phyloP scores from a whole-genome alignment of 2,113 vertebrate genomes.

The Chauna torquata region DNA sequence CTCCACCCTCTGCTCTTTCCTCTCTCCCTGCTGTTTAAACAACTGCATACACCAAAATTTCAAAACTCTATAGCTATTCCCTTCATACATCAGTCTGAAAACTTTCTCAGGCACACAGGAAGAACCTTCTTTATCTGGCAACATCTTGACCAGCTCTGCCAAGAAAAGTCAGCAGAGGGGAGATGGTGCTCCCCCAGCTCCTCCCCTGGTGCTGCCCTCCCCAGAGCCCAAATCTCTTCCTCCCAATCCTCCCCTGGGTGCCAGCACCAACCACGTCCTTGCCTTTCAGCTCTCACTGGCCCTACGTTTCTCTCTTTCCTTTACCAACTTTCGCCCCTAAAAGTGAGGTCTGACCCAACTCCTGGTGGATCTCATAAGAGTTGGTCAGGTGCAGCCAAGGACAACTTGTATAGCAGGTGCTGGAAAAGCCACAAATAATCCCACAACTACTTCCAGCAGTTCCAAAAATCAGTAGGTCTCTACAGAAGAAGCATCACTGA shows the following conservation, averaged over 20 bases:
- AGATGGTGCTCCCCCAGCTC: background rate
- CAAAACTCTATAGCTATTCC: background rate
- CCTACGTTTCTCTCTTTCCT: background rate
- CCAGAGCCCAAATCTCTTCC: background rate
- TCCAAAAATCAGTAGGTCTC: background rate
- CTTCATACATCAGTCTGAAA: background rate
- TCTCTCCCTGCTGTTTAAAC: background rate
- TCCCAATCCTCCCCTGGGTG: background rate
- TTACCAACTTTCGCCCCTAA: accelerated
- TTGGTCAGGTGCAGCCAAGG: background rate
- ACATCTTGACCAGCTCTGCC: background rate
- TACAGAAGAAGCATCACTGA: background rate
- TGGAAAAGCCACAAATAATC: background rate
- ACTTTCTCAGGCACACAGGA: background rate
- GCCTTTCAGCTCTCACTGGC: background rate
- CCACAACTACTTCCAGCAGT: background rate
- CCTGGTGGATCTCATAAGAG: accelerated
- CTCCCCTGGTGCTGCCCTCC: background rate
- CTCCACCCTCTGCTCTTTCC: background rate
- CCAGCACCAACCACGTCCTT: background rate
- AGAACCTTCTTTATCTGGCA: background rate
- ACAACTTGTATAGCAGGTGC: background rate
- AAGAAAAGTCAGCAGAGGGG: background rate
- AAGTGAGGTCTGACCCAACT: background rate
- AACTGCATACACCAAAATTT: background rate